These are phyloP conservation scores for Sphecodes monilicornis DNA, from an alignment of 2,888 invertebrate genomes.

Conservation along the genomic window DNA sequence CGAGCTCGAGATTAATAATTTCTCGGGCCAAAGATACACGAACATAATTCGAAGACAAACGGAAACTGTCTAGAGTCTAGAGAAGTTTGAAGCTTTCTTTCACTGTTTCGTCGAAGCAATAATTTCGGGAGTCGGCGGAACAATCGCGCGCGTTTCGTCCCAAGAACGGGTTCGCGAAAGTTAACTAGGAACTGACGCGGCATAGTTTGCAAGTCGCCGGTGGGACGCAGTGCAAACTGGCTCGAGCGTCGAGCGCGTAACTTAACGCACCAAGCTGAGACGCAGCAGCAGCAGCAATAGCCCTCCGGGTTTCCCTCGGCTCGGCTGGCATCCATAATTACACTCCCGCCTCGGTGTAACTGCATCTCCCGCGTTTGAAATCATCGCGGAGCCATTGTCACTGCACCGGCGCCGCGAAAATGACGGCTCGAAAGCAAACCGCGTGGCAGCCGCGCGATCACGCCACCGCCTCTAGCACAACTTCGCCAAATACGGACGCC, in stretches of 20 bases:
- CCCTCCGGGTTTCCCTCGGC: slow-evolving; percentile 8
- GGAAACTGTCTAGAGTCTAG: neutral
- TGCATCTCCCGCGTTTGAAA: slow-evolving; percentile 30
- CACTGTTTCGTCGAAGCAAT: neutral
- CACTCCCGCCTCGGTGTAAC: slow-evolving; percentile 32
- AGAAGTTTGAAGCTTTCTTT: neutral
- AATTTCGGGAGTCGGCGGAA: slow-evolving; percentile 1
- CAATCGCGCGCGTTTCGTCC: slow-evolving; percentile 5
- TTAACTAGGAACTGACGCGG: neutral
- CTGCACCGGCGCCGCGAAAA: slow-evolving; percentile 23
- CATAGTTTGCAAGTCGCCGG: slow-evolving; percentile 13
- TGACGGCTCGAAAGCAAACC: slow-evolving; percentile 40
- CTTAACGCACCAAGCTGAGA: slow-evolving; percentile 9
- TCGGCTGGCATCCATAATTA: slow-evolving; percentile 41
- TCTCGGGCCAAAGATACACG: neutral
- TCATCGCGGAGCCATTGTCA: slow-evolving; percentile 41
- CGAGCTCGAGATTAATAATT: neutral
- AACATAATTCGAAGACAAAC: neutral
- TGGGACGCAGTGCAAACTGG: neutral
- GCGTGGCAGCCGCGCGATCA: slow-evolving; percentile 14
- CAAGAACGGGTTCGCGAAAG: slow-evolving; percentile 9
- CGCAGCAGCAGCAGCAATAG: neutral
- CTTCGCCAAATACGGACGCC: neutral
- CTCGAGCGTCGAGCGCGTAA: neutral
- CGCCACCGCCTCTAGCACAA: neutral